Evolutionary conservation across 2,797 vertebrate species (phyloP).

Genomic region (Platyrinchus mystaceus): DNA sequence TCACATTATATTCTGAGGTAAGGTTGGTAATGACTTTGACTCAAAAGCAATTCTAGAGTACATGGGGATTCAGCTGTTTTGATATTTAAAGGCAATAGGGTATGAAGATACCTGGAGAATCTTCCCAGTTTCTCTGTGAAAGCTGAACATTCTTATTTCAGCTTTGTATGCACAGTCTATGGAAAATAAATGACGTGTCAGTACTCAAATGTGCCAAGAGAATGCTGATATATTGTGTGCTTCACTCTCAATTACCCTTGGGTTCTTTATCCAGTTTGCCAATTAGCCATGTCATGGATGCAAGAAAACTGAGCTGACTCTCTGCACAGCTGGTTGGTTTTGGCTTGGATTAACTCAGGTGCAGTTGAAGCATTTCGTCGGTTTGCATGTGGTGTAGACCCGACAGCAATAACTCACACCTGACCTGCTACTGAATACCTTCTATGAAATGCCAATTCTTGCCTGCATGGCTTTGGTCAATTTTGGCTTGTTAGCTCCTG

Average conservation of each 20-base stretch:
- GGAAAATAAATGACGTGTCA: constrained; percentile 40
- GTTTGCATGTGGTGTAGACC: neutral
- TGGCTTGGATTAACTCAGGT: neutral
- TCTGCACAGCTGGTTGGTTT: neutral
- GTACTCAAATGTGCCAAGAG: neutral
- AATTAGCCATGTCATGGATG: neutral
- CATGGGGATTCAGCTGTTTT: neutral
- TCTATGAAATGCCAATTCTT: neutral
- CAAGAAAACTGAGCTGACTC: neutral
- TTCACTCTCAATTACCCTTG: constrained; percentile 4
- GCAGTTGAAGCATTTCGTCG: neutral
- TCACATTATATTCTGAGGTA: neutral
- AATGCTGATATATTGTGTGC: neutral
- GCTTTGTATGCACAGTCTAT: neutral
- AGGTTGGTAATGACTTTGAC: neutral
- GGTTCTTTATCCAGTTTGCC: neutral
- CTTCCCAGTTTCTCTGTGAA: neutral
- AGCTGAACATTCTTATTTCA: neutral
- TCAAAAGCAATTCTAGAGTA: neutral
- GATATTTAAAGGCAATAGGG: neutral
- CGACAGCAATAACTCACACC: neutral
- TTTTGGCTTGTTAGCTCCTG: neutral
- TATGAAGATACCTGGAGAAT: neutral
- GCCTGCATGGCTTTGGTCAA: neutral
- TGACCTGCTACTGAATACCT: neutral